These are phyloP conservation scores for Cololabis saira DNA, from an alignment of 2,113 vertebrate genomes.

Conservation along the genomic window DNA sequence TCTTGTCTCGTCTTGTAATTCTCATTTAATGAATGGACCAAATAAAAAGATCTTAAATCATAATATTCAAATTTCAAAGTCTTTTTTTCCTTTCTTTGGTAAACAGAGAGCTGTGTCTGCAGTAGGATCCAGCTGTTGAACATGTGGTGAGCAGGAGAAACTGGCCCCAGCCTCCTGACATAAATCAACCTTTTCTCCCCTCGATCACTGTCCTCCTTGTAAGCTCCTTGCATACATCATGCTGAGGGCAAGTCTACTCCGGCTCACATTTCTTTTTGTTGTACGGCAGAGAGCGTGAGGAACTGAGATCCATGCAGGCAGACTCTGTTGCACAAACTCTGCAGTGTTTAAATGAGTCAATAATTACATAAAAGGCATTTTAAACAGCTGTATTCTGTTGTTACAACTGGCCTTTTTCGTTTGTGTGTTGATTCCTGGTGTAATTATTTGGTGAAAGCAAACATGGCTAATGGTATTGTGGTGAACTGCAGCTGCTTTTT, in stretches of 20 bases:
- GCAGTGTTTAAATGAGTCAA: constrained; percentile 15
- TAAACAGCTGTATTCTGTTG: constrained; percentile 24
- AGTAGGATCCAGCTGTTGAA: constrained; percentile 56
- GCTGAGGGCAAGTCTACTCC: constrained; percentile 18
- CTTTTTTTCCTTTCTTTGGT: constrained; percentile 1
- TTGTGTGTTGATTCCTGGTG: constrained; percentile 20
- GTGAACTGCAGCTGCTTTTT: constrained; percentile 30
- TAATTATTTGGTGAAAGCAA: constrained; percentile 24
- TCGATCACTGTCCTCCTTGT: constrained; percentile 56
- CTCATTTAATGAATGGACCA: background rate
- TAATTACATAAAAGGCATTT: constrained; percentile 13
- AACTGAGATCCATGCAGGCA: constrained; percentile 30
- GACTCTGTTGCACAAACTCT: constrained; percentile 44
- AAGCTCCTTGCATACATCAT: constrained; percentile 40
- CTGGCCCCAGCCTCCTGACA: constrained; percentile 31
- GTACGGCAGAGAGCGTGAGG: constrained; percentile 1
- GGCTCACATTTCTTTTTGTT: constrained; percentile 55
- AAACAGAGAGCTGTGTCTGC: background rate
- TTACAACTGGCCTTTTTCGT: constrained; percentile 18
- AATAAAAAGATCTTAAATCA: background rate
- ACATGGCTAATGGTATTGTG: constrained; percentile 13
- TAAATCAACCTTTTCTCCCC: constrained; percentile 53
- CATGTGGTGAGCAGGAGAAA: constrained; percentile 47
- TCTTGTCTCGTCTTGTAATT: background rate
- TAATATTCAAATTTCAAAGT: constrained; percentile 11